Evolutionary conservation across 2,113 vertebrate species (phyloP), one percentile per base, ranked within the genome.

Genomic region (Corythoichthys haematopterus): DNA sequence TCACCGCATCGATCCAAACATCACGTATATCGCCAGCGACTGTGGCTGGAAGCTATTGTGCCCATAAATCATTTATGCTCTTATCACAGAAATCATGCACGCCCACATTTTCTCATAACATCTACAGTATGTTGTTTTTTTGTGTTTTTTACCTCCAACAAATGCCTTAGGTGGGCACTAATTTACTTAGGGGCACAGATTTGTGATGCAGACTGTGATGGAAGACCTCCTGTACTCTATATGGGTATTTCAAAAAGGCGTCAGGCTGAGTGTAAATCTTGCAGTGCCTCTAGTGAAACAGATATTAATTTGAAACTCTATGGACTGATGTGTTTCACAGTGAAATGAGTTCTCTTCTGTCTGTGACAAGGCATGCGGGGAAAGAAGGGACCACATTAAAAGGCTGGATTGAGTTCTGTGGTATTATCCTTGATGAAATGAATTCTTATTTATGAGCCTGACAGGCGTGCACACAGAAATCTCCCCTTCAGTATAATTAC

Each of bases 291-390:
- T 87, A 85, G 87, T 89, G 84, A 88, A 87, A 89, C 84, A 84
- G 79, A 90, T 86, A 90, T 89, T 90, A 84, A 90, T 88, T 89
- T 88, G 80, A 87, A 85, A 73, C 76, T 85, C 77, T 70, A 68
- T 80, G 66, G 85, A 81, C 82, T 82, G 81, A 83, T 83, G 83
- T 82, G 81, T 87, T 85, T 89, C 80, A 82, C 76, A 80, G 79
- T 71, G 66, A 88, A 89, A 89, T 88, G 70, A 87, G 83, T 82
- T 87, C 79, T 88, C 78, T 85, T 80, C 78, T 72, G 78, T 76
- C 80, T 78, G 75, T 52, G 50, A 69, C 70, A 77, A 77, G 85
- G 87, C 69, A 65, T 72, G 87, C 81, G 80, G 81, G 80, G 78
- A 72, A 75, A 77, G 71, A 73, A 80, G 69, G 69, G 82, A 65